Evolutionary conservation across 1,140 invertebrate species (phyloP).

Genomic region (Scaptodrosophila lebanonensis): DNA sequence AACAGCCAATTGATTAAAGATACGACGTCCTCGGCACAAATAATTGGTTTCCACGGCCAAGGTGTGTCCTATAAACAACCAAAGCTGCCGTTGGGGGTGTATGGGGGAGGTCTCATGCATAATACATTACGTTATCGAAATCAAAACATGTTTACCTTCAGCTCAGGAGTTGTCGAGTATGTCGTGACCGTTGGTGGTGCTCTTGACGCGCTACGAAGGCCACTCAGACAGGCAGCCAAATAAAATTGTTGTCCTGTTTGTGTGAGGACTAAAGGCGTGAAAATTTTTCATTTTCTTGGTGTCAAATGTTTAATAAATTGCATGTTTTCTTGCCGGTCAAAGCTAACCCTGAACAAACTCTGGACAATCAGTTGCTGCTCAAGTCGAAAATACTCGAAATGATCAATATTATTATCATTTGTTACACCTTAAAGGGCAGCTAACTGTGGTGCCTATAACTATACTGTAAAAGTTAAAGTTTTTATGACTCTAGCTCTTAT

Average conservation of each 20-base stretch:
- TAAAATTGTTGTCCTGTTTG: slow-evolving; percentile 4
- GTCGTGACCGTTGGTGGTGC: neutral
- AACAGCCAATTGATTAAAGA: slow-evolving; percentile 29
- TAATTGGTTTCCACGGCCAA: slow-evolving; percentile 12
- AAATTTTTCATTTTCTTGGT: slow-evolving; percentile 18
- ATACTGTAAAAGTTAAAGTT: too few species aligned
- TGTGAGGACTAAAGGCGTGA: slow-evolving; percentile 7
- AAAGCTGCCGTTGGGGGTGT: neutral
- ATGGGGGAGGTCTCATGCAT: slow-evolving; percentile 34
- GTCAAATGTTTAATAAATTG: slow-evolving; percentile 30
- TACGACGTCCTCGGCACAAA: slow-evolving; percentile 1
- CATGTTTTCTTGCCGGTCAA: neutral
- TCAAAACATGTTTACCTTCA: slow-evolving; percentile 60
- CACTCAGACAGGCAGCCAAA: slow-evolving; percentile 21
- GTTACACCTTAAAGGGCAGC: too few species aligned
- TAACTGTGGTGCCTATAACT: too few species aligned
- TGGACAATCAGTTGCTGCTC: too few species aligned
- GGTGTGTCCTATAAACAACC: slow-evolving; percentile 19
- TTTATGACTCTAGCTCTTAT: too few species aligned
- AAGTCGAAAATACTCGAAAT: too few species aligned
- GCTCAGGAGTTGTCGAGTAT: neutral
- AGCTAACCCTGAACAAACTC: too few species aligned
- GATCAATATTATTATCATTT: too few species aligned
- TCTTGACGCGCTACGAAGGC: neutral
- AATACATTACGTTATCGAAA: slow-evolving; percentile 58